Conservation (phyloP, 37 sponge, comb jelly and placozoan species). For the Lycopodina hypogea region DNA sequence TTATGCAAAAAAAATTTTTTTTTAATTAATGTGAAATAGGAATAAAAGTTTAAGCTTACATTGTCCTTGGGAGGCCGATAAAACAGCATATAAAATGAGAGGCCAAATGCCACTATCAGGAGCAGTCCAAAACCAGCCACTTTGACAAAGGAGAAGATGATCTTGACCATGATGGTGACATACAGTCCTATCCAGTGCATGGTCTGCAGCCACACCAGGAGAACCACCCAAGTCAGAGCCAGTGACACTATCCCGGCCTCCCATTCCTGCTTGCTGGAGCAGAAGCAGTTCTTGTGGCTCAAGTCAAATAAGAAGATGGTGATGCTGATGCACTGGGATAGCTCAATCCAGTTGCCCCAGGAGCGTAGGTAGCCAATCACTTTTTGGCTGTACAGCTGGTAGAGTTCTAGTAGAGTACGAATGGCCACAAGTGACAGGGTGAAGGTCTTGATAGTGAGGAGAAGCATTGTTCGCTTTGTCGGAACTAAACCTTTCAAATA, state of each 20-base stretch:
- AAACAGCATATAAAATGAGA: slow-evolving; percentile 86
- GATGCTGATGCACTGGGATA: background rate
- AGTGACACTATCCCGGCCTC: background rate
- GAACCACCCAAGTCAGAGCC: background rate
- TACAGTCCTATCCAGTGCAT: slow-evolving; percentile 80
- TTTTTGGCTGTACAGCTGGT: background rate
- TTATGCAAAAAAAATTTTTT: too few relatives aligned
- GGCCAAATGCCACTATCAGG: slow-evolving; percentile 80
- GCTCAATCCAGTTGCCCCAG: slow-evolving; percentile 58
- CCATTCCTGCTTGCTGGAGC: background rate
- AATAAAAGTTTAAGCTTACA: too few relatives aligned
- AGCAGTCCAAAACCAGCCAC: slow-evolving; percentile 67
- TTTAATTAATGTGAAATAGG: too few relatives aligned
- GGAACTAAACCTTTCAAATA: too few relatives aligned
- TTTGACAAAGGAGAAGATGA: slow-evolving; percentile 78
- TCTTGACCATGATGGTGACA: slow-evolving; percentile 88
- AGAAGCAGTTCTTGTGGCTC: background rate
- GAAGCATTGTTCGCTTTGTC: too few relatives aligned
- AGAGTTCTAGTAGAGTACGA: background rate
- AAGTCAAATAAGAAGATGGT: background rate
- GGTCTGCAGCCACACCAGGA: background rate
- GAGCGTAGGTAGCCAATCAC: slow-evolving; percentile 27
- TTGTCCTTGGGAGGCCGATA: background rate
- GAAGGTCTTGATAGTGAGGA: too few relatives aligned
- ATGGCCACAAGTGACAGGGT: background rate